phyloP scores from a whole-genome alignment of 2,888 invertebrate genomes.

The Orchestes rusci region DNA sequence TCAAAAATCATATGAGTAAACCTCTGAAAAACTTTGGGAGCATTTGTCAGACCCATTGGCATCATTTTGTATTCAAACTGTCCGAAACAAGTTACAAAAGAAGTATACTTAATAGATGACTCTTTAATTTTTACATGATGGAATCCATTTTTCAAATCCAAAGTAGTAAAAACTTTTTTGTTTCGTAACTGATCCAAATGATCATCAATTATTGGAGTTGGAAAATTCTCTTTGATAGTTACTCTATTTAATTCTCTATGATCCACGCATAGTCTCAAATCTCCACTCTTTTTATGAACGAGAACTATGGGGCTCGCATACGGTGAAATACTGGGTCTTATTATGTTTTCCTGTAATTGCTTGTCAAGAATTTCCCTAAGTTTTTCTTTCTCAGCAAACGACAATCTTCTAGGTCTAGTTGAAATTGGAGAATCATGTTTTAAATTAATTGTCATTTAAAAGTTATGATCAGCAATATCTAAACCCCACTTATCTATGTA shows the following conservation, averaged over 20 bases:
- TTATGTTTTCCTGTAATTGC: conserved; percentile 21
- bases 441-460: conserved; percentile 24
- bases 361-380: conserved; percentile 23
- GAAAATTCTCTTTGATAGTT: conserved; percentile 29
- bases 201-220: conserved; percentile 32
- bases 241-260: conserved; percentile 30
- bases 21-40: conserved; percentile 26
- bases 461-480: conserved; percentile 24
- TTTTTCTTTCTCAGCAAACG: conserved; percentile 22
- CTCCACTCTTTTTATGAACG: conserved; percentile 30
- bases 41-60: conserved; percentile 32
- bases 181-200: conserved; percentile 29
- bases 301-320: conserved; percentile 30
- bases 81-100: conserved; percentile 32
- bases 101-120: conserved; percentile 30
- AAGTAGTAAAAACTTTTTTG: conserved; percentile 29
- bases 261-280: conserved; percentile 31
- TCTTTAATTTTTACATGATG: conserved; percentile 30
- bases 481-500: too few relatives aligned
- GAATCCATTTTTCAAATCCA: conserved; percentile 34
- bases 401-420: conserved; percentile 22
- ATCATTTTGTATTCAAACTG: conserved; percentile 33
- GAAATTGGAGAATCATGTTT: conserved; percentile 20
- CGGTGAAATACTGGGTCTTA: conserved; percentile 29
- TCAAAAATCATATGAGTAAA: conserved; percentile 26